Evolutionary conservation across 2,888 invertebrate genomes (phyloP), one percentile per base, ranked within the genome.

Genomic region (Aphrophora alni): DNA sequence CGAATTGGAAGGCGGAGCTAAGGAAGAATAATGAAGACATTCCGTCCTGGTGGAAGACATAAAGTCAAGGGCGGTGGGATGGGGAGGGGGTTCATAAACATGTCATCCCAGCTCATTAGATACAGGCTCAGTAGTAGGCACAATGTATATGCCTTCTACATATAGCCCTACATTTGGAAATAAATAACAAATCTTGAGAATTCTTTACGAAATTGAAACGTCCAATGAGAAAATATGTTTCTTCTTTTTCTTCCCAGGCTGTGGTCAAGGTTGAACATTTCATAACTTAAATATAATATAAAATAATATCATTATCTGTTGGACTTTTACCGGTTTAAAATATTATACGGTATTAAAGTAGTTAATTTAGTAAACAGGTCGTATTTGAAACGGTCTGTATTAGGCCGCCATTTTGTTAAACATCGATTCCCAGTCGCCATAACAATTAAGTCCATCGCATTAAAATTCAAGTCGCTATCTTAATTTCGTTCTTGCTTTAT

Each of bases 21-120:
- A 59, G 59, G 59, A 59, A 59, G 59, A 59, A 59, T 59, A 59
- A 59, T 59, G 59, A 59, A 59, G 59, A 59, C 59, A 44, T 44
- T 44, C 12, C 44, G 59, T 59, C 59, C 21, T 21, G 7, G n/a
- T 21, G 21, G 59, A 59, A 21, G 59, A 2, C 59, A 59, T 59
- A 59, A 59, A 59, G 59, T 21, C 59, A 14, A 21, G 59, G 59
- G 59, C 14, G 21, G 21, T n/a, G 59, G 21, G 33, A 8, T 8
- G 3, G 33, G 33, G 33, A 21, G 2, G 59, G 59, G 59, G 59
- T 59, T 59, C 59, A 59, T 59, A 59, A 59, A 59, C 59, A 59
- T 59, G 59, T 59, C 59, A 59, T 59, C 21, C n/a, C 21, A 4
- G n/a, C 59, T 59, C 59, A 59, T 59, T 59, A 59, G 59, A 21